phyloP scores from a whole-genome alignment of 2,113 vertebrate species.

The Alligator sinensis region DNA sequence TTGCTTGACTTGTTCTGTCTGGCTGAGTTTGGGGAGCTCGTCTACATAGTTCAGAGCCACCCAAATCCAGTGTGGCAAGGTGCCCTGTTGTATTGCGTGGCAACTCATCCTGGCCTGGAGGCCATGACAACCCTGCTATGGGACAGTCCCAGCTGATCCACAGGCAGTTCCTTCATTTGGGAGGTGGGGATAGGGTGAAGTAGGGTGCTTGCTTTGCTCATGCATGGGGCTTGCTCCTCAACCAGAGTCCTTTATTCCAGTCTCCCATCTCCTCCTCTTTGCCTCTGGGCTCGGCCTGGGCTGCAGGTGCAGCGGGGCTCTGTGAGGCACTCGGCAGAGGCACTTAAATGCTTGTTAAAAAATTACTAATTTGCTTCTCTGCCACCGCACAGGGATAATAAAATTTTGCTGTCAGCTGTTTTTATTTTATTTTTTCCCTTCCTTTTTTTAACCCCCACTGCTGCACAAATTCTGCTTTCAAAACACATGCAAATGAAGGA shows the following conservation, averaged over 20 bases:
- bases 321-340: constrained; percentile 42
- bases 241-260: background rate
- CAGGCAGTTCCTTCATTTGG: fast-evolving
- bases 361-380: constrained; percentile 69
- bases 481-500: constrained; percentile 25
- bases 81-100: no score
- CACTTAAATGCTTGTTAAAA: constrained; percentile 64
- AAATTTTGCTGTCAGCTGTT: constrained; percentile 80
- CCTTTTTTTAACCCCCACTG: background rate
- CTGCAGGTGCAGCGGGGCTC: constrained; percentile 70
- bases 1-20: background rate
- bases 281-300: constrained; percentile 9
- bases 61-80: no score
- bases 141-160: background rate
- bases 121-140: fast-evolving
- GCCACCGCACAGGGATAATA: constrained; percentile 70
- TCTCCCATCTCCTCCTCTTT: background rate
- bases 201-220: fast-evolving
- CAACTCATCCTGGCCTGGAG: background rate
- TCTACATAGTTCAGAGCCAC: no score
- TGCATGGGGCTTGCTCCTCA: background rate
- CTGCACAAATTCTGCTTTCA: constrained; percentile 22
- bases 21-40: no score
- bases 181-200: background rate
- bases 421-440: constrained; percentile 54